A percentile compares a stretch with the other conserved stretches of the same genome.
These are phyloP conservation scores for Autographa gamma DNA, from an alignment of 2,888 invertebrate species.

Conservation along the genomic window DNA sequence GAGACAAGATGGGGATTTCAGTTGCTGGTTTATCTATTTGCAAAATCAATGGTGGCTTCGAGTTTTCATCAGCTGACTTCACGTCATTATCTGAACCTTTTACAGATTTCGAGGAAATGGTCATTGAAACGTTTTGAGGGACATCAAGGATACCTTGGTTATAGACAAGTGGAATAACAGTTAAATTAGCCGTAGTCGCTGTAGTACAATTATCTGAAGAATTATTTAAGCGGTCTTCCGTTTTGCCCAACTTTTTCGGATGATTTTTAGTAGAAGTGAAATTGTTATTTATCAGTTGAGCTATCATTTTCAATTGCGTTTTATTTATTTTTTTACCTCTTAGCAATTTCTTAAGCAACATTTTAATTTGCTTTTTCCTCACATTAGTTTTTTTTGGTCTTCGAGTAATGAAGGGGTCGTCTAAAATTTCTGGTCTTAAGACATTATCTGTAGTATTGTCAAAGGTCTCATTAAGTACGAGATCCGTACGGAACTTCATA, in stretches of 20 bases:
- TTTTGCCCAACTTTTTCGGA: neutral
- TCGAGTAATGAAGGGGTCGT: neutral
- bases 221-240: neutral
- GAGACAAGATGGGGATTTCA: slow-evolving; percentile 10
- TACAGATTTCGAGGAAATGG: neutral
- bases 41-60: neutral
- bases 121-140: neutral
- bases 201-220: neutral
- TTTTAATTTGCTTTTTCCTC: neutral
- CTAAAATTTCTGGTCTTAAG: neutral
- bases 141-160: neutral
- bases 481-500: neutral
- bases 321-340: slow-evolving; percentile 18
- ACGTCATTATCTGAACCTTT: neutral
- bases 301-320: slow-evolving; percentile 17
- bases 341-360: slow-evolving; percentile 13
- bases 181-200: neutral
- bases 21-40: neutral
- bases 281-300: slow-evolving; percentile 22
- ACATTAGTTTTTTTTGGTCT: neutral
- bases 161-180: neutral
- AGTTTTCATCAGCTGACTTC: neutral
- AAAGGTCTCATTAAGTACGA: neutral
- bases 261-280: neutral
- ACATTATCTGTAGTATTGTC: neutral